Evolutionary conservation across 1,140 invertebrate genomes (phyloP), one percentile per base, ranked within the genome.

Genomic region (Parasteatoda tepidariorum): DNA sequence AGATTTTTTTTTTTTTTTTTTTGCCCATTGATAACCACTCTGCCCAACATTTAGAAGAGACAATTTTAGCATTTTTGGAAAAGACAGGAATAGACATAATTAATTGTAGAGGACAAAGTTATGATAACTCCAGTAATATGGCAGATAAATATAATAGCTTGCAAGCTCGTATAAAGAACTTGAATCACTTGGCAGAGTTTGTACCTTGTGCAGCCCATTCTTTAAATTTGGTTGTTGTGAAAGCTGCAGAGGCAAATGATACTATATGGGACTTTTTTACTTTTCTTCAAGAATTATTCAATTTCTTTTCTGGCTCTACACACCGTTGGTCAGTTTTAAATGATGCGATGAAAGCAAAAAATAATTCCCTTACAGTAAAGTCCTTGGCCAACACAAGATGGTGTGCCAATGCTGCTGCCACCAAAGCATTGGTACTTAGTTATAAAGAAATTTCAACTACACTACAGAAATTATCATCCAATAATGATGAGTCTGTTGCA

Each of bases 261-360:
- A 33, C 41, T 48, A 67, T 18, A 15, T n/a, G 13, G 11, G 3
- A 22, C 15, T 7, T 67, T 67, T 67, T 30, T 71, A 81, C 34
- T 64, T 71, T 34, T 66, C 33, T 85, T 5, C 67, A 84, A 30
- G 68, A 70, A 31, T 66, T 85, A 18, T 85, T 55, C 76, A 59
- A 24, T n/a, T 59, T 48, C 18, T 48, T 48, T 48, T 48, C 38
- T 48, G 38, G 9, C 18, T 4, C 1, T 13, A 4, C 38, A 48
- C 18, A 48, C 55, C 71, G 30, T 15, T 74, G 71, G 71, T 3
- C 41, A 15, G 7, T 66, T 18, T 11, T 66, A 18, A 13, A 13
- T 66, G 57, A 34, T 18, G 7, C 41, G 7, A 48, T 9, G 7
- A 48, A 9, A 18, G 18, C 7, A 48, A 48, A 48, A 48, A 48